These are phyloP conservation scores for Macrobrachium nipponense DNA, from an alignment of 1,140 invertebrate species.

Conservation along the genomic window DNA sequence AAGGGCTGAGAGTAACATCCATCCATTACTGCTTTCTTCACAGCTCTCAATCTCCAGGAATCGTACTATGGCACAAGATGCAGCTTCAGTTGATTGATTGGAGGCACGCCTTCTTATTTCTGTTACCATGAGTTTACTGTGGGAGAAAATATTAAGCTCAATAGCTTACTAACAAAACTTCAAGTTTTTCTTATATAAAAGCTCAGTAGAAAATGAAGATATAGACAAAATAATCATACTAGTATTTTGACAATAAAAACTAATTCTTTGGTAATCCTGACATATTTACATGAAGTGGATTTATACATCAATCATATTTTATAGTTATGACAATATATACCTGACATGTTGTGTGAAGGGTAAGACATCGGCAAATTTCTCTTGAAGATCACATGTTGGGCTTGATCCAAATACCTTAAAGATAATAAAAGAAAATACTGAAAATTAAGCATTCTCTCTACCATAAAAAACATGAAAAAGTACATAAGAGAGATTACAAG, in stretches of 20 bases:
- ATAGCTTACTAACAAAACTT: conserved; percentile 36
- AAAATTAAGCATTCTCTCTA: too few species aligned
- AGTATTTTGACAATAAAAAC: neutral
- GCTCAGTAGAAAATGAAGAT: neutral
- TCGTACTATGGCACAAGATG: conserved; percentile 94
- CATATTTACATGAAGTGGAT: neutral
- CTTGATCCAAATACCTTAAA: conserved; percentile 56
- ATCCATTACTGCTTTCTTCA: conserved; percentile 93
- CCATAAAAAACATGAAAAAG: neutral
- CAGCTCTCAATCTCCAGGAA: conserved; percentile 92
- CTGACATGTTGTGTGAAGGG: conserved; percentile 63
- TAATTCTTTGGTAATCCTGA: too few species aligned
- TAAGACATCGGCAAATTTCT: conserved; percentile 60
- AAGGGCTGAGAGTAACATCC: conserved; percentile 92
- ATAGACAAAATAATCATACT: neutral
- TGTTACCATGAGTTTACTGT: conserved; percentile 93
- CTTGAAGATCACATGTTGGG: conserved; percentile 51
- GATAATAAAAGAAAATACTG: neutral
- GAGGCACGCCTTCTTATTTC: conserved; percentile 93
- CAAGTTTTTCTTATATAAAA: neutral
- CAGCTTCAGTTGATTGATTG: conserved; percentile 95
- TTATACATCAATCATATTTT: neutral
- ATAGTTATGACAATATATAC: conserved; percentile 2
- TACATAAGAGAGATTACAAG: neutral
- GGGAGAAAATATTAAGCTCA: conserved; percentile 87